Evolutionary conservation across 2,888 invertebrate genomes (phyloP), one percentile per base, ranked within the genome.

Genomic region (Lutraria lutraria): DNA sequence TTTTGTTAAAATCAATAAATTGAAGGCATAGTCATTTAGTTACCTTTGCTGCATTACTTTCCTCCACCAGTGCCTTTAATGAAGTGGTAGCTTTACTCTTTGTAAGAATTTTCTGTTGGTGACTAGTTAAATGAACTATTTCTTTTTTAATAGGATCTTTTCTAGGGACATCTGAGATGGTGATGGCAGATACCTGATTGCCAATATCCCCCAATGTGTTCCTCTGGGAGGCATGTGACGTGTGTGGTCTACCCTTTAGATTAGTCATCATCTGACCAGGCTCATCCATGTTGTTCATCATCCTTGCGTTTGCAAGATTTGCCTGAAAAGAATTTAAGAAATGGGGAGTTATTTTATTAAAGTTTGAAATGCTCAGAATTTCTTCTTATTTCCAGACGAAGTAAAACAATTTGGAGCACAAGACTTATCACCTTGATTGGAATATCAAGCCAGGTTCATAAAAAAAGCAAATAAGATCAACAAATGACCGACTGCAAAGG

Each of bases 201-300:
- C 95, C 95, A 81, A 96, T 95, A 88, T 95, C 96, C 15, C 95
- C 95, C 68, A 96, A 92, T 13, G 96, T 95, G 68, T 95, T 93
- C 83, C 96, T 92, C 15, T 93, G 94, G 16, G 89, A 90, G 31
- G 92, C 88, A 80, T 94, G 94, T 43, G 93, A 91, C 31, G 92
- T 92, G 31, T 87, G 89, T 68, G 94, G 93, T 82, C 93, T 84
- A 19, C 89, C 90, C 53, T 88, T 81, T 72, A 88, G 72, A 34
- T 87, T 88, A 82, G 91, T 79, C 31, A 92, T 81, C 31, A 87
- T 89, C 68, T 91, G 91, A 76, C 94, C 94, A 29, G 92, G 89
- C 88, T 94, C 93, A 63, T 94, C 94, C 68, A 87, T 90, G 90
- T 93, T 93, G 31, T 90, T 88, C 52, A 88, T 60, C 76, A 88